phyloP scores from a whole-genome alignment of 2,888 invertebrate genomes.

The Nymphalis polychloros region DNA sequence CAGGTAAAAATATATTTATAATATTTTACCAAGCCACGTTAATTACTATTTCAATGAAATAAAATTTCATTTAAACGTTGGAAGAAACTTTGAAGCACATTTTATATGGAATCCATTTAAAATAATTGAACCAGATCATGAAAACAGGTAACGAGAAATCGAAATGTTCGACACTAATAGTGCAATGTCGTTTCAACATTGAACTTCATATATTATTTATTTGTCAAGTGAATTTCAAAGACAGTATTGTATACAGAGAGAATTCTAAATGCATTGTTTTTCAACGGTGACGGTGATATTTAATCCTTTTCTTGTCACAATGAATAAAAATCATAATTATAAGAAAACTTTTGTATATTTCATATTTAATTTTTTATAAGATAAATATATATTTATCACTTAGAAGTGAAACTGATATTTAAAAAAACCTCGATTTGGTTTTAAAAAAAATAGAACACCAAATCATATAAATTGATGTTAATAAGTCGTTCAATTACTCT shows the following conservation, averaged over 20 bases:
- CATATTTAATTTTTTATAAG: not conserved
- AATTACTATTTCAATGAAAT: no score
- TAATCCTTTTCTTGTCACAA: not conserved
- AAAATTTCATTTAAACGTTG: no score
- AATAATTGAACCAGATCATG: no score
- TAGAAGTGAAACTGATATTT: no score
- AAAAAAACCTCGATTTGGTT: no score
- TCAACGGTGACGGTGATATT: conserved; percentile 3
- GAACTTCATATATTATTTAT: conserved; percentile 29
- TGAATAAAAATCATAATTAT: conserved; percentile 6
- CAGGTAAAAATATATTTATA: no score
- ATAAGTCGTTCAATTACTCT: no score
- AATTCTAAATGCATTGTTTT: conserved; percentile 21
- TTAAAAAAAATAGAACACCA: no score
- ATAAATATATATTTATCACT: not conserved
- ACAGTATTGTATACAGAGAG: conserved; percentile 18
- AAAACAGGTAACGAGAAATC: not conserved
- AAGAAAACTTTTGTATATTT: not conserved
- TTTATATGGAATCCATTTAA: no score
- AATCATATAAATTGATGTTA: no score
- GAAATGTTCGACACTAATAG: not conserved
- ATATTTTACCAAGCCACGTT: no score
- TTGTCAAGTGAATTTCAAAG: conserved; percentile 22
- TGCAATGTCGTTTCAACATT: conserved; percentile 6
- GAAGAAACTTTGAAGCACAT: no score